Conservation (phyloP, 2,113 vertebrate species). For the Willisornis vidua region DNA sequence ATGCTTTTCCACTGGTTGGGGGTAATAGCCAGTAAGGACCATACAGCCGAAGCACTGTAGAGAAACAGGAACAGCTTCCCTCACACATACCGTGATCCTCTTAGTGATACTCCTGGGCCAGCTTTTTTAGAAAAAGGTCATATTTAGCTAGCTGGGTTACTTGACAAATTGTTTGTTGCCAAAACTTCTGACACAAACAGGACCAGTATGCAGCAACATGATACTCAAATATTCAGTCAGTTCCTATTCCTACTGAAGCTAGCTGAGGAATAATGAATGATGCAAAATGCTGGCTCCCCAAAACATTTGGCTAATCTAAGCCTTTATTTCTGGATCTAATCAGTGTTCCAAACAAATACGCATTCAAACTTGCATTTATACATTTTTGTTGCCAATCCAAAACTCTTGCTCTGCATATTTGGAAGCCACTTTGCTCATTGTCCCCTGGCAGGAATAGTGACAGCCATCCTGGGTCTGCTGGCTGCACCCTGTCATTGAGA, state of each 20-base stretch:
- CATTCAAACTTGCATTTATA: not conserved
- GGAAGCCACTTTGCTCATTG: not conserved
- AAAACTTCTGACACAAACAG: not conserved
- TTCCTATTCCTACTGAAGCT: not conserved
- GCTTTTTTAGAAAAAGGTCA: not conserved
- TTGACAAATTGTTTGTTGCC: not conserved
- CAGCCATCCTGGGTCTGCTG: not conserved
- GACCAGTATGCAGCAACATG: not conserved
- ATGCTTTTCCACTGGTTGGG: not conserved
- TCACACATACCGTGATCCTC: not conserved
- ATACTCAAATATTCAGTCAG: not conserved
- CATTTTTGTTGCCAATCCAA: conserved; percentile 11
- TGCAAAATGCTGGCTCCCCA: not conserved
- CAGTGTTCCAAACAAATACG: conserved; percentile 11
- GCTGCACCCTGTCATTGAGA: not conserved
- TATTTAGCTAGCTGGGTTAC: not conserved
- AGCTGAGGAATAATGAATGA: not conserved
- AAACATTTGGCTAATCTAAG: not conserved
- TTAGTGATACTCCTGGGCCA: not conserved
- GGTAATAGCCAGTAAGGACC: not conserved
- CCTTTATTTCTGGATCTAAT: conserved; percentile 43
- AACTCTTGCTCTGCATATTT: not conserved
- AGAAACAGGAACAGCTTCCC: not conserved
- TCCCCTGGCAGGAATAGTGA: not conserved
- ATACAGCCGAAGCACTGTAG: not conserved